Evolutionary conservation across 1,140 invertebrate genomes (phyloP).

Genomic region (Drosophila tsacasi): DNA sequence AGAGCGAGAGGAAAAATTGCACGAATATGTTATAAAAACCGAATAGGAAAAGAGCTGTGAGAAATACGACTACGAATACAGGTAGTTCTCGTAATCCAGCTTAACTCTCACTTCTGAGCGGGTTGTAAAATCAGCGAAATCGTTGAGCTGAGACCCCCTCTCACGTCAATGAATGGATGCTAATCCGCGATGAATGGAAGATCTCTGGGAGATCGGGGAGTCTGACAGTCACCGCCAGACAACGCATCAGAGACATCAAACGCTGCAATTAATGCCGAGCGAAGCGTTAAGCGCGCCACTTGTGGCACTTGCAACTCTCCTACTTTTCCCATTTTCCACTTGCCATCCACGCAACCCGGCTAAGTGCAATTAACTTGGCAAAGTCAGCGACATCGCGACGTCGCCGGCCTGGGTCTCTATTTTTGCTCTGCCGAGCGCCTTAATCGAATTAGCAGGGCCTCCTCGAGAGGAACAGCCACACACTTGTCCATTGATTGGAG

Average conservation of each 20-base stretch:
- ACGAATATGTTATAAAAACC: too few relatives aligned
- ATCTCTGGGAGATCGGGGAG: slow-evolving; percentile 22
- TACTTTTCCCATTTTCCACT: slow-evolving; percentile 31
- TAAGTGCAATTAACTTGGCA: slow-evolving; percentile 67
- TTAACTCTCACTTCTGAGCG: slow-evolving; percentile 27
- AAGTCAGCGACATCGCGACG: slow-evolving; percentile 45
- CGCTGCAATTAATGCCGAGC: slow-evolving; percentile 48
- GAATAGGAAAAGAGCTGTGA: neutral
- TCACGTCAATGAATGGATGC: slow-evolving; percentile 26
- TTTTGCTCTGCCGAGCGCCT: slow-evolving; percentile 58
- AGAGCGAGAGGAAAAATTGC: neutral
- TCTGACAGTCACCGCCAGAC: slow-evolving; percentile 24
- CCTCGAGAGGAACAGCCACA: slow-evolving; percentile 8
- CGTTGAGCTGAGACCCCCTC: slow-evolving; percentile 1
- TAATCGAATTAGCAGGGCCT: slow-evolving; percentile 72
- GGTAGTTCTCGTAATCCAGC: slow-evolving; percentile 7
- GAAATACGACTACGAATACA: neutral
- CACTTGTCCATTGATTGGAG: slow-evolving; percentile 68
- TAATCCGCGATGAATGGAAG: slow-evolving; percentile 32
- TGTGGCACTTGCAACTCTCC: slow-evolving; percentile 40
- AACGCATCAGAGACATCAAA: slow-evolving; percentile 43
- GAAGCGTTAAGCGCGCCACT: slow-evolving; percentile 50
- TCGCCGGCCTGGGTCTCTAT: slow-evolving; percentile 17
- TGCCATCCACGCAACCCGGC: slow-evolving; percentile 35
- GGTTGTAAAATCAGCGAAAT: slow-evolving; percentile 19